A percentile compares a stretch with the other conserved stretches of the same genome.
phyloP scores from a whole-genome alignment of 2,888 invertebrate species.

The Hartigia nigra region DNA sequence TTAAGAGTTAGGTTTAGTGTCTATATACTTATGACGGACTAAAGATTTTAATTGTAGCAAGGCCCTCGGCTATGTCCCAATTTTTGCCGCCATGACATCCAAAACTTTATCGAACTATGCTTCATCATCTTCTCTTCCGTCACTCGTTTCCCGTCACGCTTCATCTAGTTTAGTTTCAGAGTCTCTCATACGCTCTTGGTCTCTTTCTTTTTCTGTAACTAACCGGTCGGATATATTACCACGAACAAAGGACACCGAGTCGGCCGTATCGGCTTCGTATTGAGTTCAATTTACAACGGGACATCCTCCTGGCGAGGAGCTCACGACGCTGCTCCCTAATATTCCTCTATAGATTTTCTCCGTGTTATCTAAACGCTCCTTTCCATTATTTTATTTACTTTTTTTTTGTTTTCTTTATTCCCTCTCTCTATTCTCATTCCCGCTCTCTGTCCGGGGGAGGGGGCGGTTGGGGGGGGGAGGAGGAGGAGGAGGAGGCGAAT shows the following conservation, averaged over 20 bases:
- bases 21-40: background rate
- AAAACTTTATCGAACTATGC: background rate
- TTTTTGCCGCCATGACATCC: background rate
- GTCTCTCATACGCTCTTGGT: background rate
- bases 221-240: background rate
- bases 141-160: background rate
- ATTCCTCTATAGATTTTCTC: conserved; percentile 9
- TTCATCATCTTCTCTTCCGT: background rate
- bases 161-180: background rate
- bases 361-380: conserved; percentile 7
- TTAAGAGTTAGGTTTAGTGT: background rate
- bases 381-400: conserved; percentile 8
- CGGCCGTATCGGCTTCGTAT: conserved; percentile 30
- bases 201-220: background rate
- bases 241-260: conserved; percentile 29
- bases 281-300: conserved; percentile 52
- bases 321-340: conserved; percentile 14
- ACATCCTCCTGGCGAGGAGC: conserved; percentile 51
- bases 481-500: background rate
- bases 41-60: background rate
- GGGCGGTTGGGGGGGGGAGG: too few relatives aligned
- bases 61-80: background rate
- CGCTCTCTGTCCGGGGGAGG: conserved; percentile 3
- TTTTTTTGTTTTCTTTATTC: conserved; percentile 9
- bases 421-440: conserved; percentile 9